Evolutionary conservation across 1,140 invertebrate species (phyloP).

Genomic region (Penaeus indicus): DNA sequence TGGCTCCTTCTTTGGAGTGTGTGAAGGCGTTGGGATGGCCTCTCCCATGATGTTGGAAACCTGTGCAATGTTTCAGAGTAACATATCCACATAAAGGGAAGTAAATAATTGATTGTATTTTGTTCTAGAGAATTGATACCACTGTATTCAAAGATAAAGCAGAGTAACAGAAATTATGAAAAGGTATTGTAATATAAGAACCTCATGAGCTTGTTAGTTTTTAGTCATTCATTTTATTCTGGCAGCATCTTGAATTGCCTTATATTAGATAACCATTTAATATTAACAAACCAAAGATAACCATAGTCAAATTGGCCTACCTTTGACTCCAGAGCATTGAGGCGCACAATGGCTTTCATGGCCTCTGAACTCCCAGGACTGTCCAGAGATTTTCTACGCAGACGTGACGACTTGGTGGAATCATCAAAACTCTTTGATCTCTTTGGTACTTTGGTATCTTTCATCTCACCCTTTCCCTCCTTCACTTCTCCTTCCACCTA

Average conservation of each 20-base stretch:
- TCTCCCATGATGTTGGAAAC: neutral
- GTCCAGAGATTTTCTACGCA: constrained; percentile 81
- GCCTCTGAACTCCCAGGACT: constrained; percentile 82
- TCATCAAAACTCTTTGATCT: constrained; percentile 67
- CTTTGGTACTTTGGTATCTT: constrained; percentile 35
- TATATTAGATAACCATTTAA: too few relatives aligned
- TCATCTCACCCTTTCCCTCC: neutral
- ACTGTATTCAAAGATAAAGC: too few relatives aligned
- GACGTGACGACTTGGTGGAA: constrained; percentile 67
- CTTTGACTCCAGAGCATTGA: constrained; percentile 82
- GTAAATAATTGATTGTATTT: too few relatives aligned
- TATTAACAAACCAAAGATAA: too few relatives aligned
- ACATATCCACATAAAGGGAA: too few relatives aligned
- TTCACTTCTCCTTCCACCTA: neutral
- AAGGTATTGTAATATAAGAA: too few relatives aligned
- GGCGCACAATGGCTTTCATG: constrained; percentile 81
- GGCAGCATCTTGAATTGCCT: too few relatives aligned
- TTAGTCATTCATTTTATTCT: too few relatives aligned
- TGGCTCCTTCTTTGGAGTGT: neutral
- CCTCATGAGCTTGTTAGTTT: too few relatives aligned
- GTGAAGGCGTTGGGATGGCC: constrained; percentile 11
- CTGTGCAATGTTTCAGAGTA: neutral
- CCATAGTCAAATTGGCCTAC: constrained; percentile 69
- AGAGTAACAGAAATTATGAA: too few relatives aligned
- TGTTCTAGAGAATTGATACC: too few relatives aligned